Conservation (phyloP, 2,113 vertebrate genomes). For the Melanerpes aurifrons region DNA sequence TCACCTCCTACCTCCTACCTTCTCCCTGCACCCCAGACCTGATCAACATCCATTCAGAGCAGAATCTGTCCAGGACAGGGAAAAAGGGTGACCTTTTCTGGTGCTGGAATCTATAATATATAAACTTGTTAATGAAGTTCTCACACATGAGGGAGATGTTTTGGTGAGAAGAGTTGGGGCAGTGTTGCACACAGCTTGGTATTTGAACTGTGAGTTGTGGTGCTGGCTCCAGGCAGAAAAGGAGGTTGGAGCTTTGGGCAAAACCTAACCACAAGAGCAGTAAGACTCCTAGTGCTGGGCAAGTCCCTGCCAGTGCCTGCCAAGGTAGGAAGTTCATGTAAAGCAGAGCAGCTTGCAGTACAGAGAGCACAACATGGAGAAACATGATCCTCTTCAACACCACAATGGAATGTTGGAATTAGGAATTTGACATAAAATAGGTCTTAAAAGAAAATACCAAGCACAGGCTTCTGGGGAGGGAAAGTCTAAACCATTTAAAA, state of each 20-base stretch:
- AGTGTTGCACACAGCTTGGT: neutral
- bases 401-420: neutral
- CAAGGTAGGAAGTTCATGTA: neutral
- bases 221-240: neutral
- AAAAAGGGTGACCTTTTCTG: constrained; percentile 46
- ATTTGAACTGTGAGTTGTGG: neutral
- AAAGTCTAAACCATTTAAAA: constrained; percentile 2
- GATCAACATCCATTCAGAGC: neutral
- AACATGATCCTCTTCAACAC: neutral
- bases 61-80: neutral
- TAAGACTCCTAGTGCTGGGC: accelerated
- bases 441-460: neutral
- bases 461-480: constrained; percentile 8
- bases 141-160: constrained; percentile 1
- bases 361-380: neutral
- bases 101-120: constrained; percentile 22
- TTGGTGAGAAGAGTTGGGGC: neutral
- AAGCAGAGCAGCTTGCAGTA: neutral
- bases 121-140: constrained; percentile 37
- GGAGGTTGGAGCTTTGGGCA: neutral
- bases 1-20: neutral
- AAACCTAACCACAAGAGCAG: constrained; percentile 22
- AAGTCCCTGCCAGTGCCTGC: neutral
- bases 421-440: neutral
- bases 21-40: neutral